Evolutionary conservation across 2,888 invertebrate species (phyloP), one percentile per base, ranked within the genome.

Genomic region (Onchidella celtica): DNA sequence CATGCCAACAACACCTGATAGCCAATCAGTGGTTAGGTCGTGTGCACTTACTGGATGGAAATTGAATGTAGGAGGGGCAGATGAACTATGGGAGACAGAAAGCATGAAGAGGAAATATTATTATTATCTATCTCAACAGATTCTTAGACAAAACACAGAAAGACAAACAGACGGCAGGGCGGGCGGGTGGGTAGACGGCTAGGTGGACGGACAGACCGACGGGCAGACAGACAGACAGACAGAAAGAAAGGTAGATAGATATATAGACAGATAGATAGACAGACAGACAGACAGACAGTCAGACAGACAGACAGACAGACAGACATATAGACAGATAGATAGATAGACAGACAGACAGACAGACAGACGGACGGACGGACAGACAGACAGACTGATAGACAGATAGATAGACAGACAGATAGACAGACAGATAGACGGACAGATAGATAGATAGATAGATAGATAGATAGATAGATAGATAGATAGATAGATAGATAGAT

Each of bases 241-340:
- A 40, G 14, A 57, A 11, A 73, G 57, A 73, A 24, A 73, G 59
- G 32, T 27, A 55, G 73, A 59, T 55, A 73, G 59, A 73, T 21
- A 73, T 29, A 73, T 29, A 73, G 57, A 59, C 29, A 55, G 57
- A 73, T 55, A 73, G 73, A 73, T 55, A 59, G 24, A 34, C 57
- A 57, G 55, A 70, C 57, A 73, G 73, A 73, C 57, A 73, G 73
- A 57, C n/a, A n/a, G 14, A 57, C 9, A 73, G 57, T 57, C 11
- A 73, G 59, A 59, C 29, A 55, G 73, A 59, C 57, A 73, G 59
- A 73, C 14, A 73, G 59, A 73, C 32, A 73, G 57, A 59, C 29
- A 55, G 57, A 73, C 57, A 73, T 55, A 59, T 21, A 34, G 73
- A 57, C 24, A 70, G 73, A 73, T 55, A 73, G 73, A 73, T 55